Base-by-base conservation (phyloP, 2,888 invertebrate genomes). In the Rhopalosiphum nymphaeae region DNA sequence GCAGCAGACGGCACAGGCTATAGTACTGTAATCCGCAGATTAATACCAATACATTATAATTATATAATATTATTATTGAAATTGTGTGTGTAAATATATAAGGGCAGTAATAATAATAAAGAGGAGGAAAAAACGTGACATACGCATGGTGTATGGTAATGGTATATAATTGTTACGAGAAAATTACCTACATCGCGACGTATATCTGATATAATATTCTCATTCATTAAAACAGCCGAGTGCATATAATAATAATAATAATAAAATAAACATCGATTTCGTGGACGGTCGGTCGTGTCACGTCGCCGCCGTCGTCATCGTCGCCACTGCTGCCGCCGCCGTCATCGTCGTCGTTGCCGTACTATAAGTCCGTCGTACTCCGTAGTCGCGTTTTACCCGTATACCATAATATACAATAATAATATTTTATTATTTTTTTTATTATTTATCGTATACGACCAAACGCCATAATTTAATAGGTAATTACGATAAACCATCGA, bases 181-280 rank as follows among this genome's bases (percentile, higher is more conserved):
- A 67, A 53, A 92, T 85, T 61, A 92, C 57, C 29, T 61, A 36
- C 56, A 61, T 26, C 88, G 42, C 88, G 67, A 53, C 67, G 87
- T 67, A 67, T 67, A 78, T 78, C 78, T 78, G 78, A 78, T 78
- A 57, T 89, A 89, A 42, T 88, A 57, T 46, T 21, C 90, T 90
- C 90, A 86, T 94, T 94, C 89, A 90, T 93, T 87, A 67, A 53
- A 67, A 49, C 42, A 42, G 36, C 84, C 89, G 89, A 91, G 87
- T 49, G 53, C 49, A 53, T 88, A 61, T 29, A 53, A 92, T 92
- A 49, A 36, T 91, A 61, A 7, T 42, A 67, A 46, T 89, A 89
- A 29, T 67, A 90, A 42, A 78, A 42, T 36, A 67, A 49, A 78
- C 87, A 67, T 92, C 87, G 87, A 92, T 92, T 92, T 88, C 92